Conservation (phyloP, 2,888 invertebrate species). For the Prenolepis imparis region DNA sequence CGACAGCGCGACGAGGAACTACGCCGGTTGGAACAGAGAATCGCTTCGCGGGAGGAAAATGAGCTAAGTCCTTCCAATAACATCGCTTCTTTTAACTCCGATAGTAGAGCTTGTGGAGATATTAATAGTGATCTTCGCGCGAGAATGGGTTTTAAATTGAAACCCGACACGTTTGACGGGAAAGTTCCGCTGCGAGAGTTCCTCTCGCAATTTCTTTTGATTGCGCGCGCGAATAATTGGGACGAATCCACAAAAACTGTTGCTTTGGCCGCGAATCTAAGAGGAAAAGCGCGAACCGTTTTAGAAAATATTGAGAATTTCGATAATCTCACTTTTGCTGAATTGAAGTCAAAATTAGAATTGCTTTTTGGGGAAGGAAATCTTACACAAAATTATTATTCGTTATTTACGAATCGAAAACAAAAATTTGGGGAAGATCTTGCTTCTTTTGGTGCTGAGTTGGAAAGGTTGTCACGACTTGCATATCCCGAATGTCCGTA, state of each 20-base stretch:
- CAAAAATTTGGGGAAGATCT: background rate
- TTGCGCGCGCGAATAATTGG: too few species aligned
- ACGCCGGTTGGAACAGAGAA: background rate
- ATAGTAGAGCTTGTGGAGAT: too few species aligned
- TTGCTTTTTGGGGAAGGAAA: background rate
- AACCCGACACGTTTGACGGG: too few species aligned
- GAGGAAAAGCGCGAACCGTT: background rate
- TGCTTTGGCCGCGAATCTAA: background rate
- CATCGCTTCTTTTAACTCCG: too few species aligned
- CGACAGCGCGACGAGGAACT: background rate
- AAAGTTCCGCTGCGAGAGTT: too few species aligned
- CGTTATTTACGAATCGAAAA: background rate
- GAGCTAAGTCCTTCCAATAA: too few species aligned
- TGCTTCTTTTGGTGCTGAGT: background rate
- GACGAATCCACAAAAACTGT: too few species aligned
- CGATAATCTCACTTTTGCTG: background rate
- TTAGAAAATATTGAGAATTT: background rate
- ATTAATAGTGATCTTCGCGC: too few species aligned
- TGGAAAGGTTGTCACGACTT: background rate
- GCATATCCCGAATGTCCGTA: background rate
- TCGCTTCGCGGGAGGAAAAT: background rate
- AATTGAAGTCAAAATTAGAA: background rate
- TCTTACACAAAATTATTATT: background rate
- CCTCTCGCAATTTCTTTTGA: too few species aligned
- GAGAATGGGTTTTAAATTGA: too few species aligned